Evolutionary conservation across 2,797 vertebrate genomes (phyloP).

Genomic region (Parauchenoglanis ngamensis): DNA sequence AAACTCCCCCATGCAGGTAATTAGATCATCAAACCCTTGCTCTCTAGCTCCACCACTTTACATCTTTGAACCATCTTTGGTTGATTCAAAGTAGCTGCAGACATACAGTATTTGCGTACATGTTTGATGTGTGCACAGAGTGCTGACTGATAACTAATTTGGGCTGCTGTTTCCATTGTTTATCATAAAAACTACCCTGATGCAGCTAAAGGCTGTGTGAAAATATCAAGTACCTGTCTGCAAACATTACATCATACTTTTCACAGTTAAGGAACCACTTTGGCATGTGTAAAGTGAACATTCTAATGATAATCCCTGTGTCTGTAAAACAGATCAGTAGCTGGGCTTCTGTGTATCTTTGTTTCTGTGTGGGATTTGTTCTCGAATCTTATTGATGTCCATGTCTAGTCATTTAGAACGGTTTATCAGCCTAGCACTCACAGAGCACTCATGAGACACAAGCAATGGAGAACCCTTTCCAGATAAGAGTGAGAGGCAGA

Average conservation of each 20-base stretch:
- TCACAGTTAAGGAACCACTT: slow-evolving; percentile 18
- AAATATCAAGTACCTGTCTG: not conserved
- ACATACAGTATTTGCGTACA: not conserved
- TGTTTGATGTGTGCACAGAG: not conserved
- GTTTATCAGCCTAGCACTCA: slow-evolving; percentile 58
- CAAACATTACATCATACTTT: slow-evolving; percentile 15
- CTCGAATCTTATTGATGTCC: slow-evolving; percentile 51
- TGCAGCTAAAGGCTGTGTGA: not conserved
- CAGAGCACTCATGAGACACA: slow-evolving; percentile 55
- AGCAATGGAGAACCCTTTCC: slow-evolving; percentile 53
- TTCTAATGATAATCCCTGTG: not conserved
- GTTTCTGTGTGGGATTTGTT: slow-evolving; percentile 46
- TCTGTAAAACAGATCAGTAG: slow-evolving; percentile 25
- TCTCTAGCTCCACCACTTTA: slow-evolving; percentile 25
- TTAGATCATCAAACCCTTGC: slow-evolving; percentile 35
- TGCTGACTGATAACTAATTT: not conserved
- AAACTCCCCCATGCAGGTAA: slow-evolving; percentile 36
- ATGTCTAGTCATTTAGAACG: slow-evolving; percentile 50
- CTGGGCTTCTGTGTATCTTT: slow-evolving; percentile 18
- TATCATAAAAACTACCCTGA: not conserved
- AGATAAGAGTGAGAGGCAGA: slow-evolving; percentile 53
- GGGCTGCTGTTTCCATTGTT: not conserved
- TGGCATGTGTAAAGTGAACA: not conserved
- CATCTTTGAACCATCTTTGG: not conserved
- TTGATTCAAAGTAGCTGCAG: not conserved